These are phyloP conservation scores for Leucosticte australis DNA, from an alignment of 2,113 vertebrate species.

Conservation along the genomic window DNA sequence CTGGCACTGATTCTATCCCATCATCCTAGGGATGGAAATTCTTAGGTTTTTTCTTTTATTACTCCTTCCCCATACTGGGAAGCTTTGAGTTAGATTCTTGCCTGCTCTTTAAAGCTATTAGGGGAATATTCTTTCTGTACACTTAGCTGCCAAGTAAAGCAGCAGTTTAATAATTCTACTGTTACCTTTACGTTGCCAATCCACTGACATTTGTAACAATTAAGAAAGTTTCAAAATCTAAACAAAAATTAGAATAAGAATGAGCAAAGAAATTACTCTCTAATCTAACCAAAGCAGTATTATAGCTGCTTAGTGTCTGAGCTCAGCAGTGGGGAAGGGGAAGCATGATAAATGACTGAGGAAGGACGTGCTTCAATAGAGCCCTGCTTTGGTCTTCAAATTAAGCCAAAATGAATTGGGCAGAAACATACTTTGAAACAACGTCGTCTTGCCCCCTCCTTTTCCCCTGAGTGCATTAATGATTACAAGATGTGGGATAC, in stretches of 20 bases:
- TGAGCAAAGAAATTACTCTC: not conserved
- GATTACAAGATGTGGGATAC: slow-evolving; percentile 68
- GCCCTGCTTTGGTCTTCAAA: slow-evolving; percentile 62
- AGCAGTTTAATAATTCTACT: not conserved
- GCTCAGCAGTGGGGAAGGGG: not conserved
- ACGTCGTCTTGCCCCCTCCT: slow-evolving; percentile 57
- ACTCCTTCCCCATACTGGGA: not conserved
- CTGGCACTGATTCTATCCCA: not conserved
- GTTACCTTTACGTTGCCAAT: not conserved
- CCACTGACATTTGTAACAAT: not conserved
- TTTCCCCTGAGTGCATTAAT: slow-evolving; percentile 57
- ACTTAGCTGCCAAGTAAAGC: not conserved
- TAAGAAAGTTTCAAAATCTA: not conserved
- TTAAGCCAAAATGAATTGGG: slow-evolving; percentile 68
- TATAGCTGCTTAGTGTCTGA: slow-evolving; percentile 21
- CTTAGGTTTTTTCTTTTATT: not conserved
- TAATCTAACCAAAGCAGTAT: slow-evolving; percentile 1
- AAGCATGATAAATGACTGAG: slow-evolving; percentile 52
- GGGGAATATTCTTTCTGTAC: not conserved
- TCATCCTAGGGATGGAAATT: not conserved
- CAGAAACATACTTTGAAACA: slow-evolving; percentile 70
- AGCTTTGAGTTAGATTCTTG: not conserved
- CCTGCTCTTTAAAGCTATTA: not conserved
- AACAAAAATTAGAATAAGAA: slow-evolving; percentile 14
- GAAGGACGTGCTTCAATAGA: slow-evolving; percentile 46